Base-by-base conservation (phyloP, 2,113 vertebrate species). In the Psettodes erumei region DNA sequence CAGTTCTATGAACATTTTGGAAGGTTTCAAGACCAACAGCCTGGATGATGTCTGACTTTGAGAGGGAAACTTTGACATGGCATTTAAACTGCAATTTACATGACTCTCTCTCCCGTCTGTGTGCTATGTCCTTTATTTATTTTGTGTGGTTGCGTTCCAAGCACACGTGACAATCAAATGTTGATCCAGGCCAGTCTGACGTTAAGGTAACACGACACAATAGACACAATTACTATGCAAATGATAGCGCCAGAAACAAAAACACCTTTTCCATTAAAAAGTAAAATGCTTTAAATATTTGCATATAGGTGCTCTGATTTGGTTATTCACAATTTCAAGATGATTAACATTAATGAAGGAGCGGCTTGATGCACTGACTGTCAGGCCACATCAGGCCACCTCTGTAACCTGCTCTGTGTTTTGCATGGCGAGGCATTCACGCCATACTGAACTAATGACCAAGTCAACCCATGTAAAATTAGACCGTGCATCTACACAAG, bases 261-360 rank as follows among this genome's bases (percentile, higher is more conserved):
- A 82, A 79, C 81, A 86, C 68, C 47, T 86, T 86, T 83, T 74
- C 66, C 82, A 91, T 90, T 89, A 86, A 85, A 89, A 82, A 87
- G 80, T 82, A 79, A 92, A 89, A 89, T 78, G 84, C 65, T 90
- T 88, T 59, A 81, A 84, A 74, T 82, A 89, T 93, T 90, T 91
- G 90, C 89, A 92, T 91, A 75, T 72, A 86, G 88, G 87, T 89
- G 84, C 66, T 23, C 37, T 71, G 82, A 87, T 86, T 81, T 85
- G 79, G 71, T 68, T 75, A 67, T 91, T 86, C 72, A 55, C 66
- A 82, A 83, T 90, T 81, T 82, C 72, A 50, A 71, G 71, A 75
- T 87, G 88, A 92, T 93, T 91, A 92, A 91, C 91, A 92, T 92
- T 90, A 90, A 92, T 92, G 87, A 92, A 86, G 79, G 43, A 54